These are phyloP conservation scores for Hydroisotoma schaefferi DNA, from an alignment of 2,888 invertebrate genomes.

Conservation along the genomic window DNA sequence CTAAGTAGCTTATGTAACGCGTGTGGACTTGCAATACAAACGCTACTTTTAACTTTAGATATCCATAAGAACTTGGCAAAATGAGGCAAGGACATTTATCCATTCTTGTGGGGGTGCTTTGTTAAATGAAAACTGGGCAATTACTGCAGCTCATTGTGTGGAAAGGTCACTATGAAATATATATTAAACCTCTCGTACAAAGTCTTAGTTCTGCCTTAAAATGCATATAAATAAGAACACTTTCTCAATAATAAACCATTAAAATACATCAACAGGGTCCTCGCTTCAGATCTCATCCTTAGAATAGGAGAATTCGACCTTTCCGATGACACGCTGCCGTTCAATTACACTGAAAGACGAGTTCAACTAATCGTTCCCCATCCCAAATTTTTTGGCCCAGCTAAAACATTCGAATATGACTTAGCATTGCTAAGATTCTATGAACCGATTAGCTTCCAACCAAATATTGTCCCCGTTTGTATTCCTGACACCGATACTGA, in stretches of 20 bases:
- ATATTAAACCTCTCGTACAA: not conserved
- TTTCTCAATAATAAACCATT: not conserved
- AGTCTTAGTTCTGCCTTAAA: not conserved
- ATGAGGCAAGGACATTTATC: slow-evolving; percentile 71
- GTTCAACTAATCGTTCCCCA: slow-evolving; percentile 90
- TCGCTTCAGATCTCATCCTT: slow-evolving; percentile 79
- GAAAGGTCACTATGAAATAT: slow-evolving; percentile 70
- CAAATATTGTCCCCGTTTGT: slow-evolving; percentile 82
- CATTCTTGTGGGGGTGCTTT: slow-evolving; percentile 91
- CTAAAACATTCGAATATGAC: slow-evolving; percentile 86
- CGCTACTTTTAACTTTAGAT: slow-evolving; percentile 56
- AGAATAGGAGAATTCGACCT: slow-evolving; percentile 85
- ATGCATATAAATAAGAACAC: too few relatives aligned
- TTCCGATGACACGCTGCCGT: slow-evolving; percentile 79
- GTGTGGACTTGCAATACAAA: too few relatives aligned
- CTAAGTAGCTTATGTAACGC: too few relatives aligned
- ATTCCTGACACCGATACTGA: slow-evolving; percentile 73
- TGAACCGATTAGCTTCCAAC: slow-evolving; percentile 84
- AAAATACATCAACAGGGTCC: slow-evolving; percentile 61
- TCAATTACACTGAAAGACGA: slow-evolving; percentile 77
- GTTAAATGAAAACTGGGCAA: slow-evolving; percentile 90
- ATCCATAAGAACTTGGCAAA: slow-evolving; percentile 83
- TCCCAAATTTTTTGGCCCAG: slow-evolving; percentile 66
- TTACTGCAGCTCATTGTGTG: slow-evolving; percentile 91
- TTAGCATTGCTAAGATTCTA: slow-evolving; percentile 80